Evolutionary conservation across 1,140 invertebrate species (phyloP).

Genomic region (Andrena cerasifolii): DNA sequence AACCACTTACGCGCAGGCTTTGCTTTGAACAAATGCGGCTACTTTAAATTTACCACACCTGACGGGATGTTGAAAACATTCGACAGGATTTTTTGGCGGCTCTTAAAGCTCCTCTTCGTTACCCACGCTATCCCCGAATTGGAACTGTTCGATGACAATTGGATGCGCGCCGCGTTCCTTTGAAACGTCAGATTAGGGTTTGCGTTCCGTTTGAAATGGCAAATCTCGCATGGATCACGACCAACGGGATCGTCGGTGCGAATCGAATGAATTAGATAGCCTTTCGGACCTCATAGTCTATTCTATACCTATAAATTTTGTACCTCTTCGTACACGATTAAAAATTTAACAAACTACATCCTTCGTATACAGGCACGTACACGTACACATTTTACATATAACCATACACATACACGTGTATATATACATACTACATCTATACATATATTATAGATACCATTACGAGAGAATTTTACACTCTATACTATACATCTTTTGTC

Average conservation of each 20-base stretch:
- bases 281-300: slow-evolving; percentile 70
- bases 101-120: too few relatives aligned
- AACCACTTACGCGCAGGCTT: background rate
- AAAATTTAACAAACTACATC: slow-evolving; percentile 49
- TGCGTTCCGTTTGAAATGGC: background rate
- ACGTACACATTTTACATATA: slow-evolving; percentile 11
- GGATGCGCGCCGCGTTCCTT: too few relatives aligned
- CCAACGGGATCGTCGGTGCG: slow-evolving; percentile 33
- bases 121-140: too few relatives aligned
- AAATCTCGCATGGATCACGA: background rate
- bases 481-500: slow-evolving; percentile 65
- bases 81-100: too few relatives aligned
- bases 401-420: slow-evolving; percentile 54
- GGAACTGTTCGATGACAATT: too few relatives aligned
- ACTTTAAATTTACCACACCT: too few relatives aligned
- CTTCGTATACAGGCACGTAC: slow-evolving; percentile 46
- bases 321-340: slow-evolving; percentile 72
- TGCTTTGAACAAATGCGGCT: too few relatives aligned
- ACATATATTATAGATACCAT: slow-evolving; percentile 56
- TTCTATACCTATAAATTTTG: slow-evolving; percentile 72
- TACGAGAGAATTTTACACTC: slow-evolving; percentile 67
- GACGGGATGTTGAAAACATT: too few relatives aligned
- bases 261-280: slow-evolving; percentile 68
- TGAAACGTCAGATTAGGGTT: too few relatives aligned
- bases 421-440: slow-evolving; percentile 54